phyloP scores from a whole-genome alignment of 2,888 invertebrate genomes.

The Rhagonycha fulva region DNA sequence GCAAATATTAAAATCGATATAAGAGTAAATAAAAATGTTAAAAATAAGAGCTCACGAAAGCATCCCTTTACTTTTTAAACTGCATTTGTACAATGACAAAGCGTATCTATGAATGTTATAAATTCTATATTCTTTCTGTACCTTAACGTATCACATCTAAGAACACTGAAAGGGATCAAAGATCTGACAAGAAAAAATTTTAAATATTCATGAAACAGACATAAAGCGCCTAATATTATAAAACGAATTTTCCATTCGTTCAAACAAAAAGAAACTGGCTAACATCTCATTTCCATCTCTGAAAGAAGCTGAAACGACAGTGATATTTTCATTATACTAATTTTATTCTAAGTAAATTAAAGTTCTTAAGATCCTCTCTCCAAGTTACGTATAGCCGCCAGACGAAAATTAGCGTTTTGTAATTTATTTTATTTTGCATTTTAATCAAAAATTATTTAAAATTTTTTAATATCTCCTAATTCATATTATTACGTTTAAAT shows the following conservation, averaged over 20 bases:
- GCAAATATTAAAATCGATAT: not conserved
- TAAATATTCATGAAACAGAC: constrained; percentile 54
- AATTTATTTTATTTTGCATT: constrained; percentile 35
- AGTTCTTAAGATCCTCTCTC: constrained; percentile 37
- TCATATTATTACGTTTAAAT: not conserved
- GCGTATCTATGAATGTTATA: constrained; percentile 32
- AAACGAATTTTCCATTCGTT: constrained; percentile 54
- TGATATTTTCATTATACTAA: constrained; percentile 52
- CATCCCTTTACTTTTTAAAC: constrained; percentile 25
- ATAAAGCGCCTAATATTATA: constrained; percentile 54
- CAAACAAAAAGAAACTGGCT: constrained; percentile 47
- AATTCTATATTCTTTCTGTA: constrained; percentile 40
- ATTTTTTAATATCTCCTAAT: not conserved
- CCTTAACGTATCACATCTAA: constrained; percentile 33
- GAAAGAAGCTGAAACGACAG: constrained; percentile 45
- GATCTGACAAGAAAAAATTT: constrained; percentile 42
- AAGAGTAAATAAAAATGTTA: constrained; percentile 2
- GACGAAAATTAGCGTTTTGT: constrained; percentile 24
- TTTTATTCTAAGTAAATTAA: constrained; percentile 48
- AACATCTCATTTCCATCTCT: constrained; percentile 46
- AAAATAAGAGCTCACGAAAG: constrained; percentile 8
- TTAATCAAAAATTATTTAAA: constrained; percentile 33
- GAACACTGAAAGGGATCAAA: constrained; percentile 33
- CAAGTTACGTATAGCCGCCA: constrained; percentile 24
- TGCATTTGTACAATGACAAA: constrained; percentile 28